Evolutionary conservation across 1,140 invertebrate species (phyloP).

Genomic region (Drosophila elegans): DNA sequence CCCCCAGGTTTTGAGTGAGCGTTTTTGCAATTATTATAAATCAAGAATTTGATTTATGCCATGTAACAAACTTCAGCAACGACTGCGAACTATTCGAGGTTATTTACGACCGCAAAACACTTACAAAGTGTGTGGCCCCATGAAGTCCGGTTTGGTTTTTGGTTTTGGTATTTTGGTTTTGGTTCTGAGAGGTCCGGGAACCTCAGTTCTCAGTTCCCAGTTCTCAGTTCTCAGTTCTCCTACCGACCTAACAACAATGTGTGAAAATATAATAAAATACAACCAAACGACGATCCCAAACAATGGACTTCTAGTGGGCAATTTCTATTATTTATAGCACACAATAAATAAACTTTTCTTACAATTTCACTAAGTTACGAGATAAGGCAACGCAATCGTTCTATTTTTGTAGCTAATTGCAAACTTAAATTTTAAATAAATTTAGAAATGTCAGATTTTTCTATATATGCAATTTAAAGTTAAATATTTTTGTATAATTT

Average conservation of each 20-base stretch:
- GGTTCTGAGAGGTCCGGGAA: conserved; percentile 2
- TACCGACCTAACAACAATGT: conserved; percentile 51
- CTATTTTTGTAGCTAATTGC: neutral
- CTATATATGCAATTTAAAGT: no score
- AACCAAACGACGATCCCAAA: conserved; percentile 11
- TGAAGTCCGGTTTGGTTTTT: conserved; percentile 22
- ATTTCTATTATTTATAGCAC: conserved; percentile 50
- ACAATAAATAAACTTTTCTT: conserved; percentile 23
- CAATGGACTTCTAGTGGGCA: conserved; percentile 38
- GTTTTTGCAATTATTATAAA: conserved; percentile 81
- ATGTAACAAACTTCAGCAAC: conserved; percentile 76
- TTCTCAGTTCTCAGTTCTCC: conserved; percentile 2
- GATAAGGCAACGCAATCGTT: neutral
- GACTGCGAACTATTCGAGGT: conserved; percentile 57
- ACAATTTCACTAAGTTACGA: neutral
- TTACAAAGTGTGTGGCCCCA: conserved; percentile 64
- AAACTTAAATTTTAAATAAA: neutral
- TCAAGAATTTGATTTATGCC: conserved; percentile 80
- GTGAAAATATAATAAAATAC: conserved; percentile 29
- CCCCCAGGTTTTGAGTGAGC: conserved; percentile 40
- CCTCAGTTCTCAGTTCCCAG: no score
- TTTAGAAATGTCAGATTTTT: neutral
- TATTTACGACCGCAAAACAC: conserved; percentile 75
- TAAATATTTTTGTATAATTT: no score
- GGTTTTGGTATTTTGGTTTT: neutral